A percentile compares a stretch with the other conserved stretches of the same genome.
These are phyloP conservation scores for Ophion ventricosus DNA, from an alignment of 2,888 invertebrate genomes.

Conservation along the genomic window DNA sequence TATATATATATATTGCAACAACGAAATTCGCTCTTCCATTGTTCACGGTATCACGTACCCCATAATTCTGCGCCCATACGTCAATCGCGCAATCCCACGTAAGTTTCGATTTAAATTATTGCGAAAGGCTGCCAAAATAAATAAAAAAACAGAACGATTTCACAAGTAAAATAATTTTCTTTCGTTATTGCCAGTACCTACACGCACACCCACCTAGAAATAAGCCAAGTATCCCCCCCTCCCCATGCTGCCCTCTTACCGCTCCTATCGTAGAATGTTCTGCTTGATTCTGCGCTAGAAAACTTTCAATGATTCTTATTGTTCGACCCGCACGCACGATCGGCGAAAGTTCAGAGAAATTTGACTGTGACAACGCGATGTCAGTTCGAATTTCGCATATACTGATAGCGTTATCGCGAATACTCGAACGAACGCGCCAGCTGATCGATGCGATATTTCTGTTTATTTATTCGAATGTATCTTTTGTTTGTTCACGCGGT, in stretches of 20 bases:
- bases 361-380: not conserved
- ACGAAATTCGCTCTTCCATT: not conserved
- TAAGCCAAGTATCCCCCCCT: too few species aligned
- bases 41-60: not conserved
- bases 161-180: not conserved
- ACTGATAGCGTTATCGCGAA: constrained; percentile 14
- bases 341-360: not conserved
- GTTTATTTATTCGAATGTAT: not conserved
- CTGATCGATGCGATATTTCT: constrained; percentile 27
- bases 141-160: not conserved
- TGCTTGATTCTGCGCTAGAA: not conserved
- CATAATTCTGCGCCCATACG: not conserved
- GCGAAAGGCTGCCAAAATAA: not conserved
- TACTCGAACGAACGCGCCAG: constrained; percentile 4
- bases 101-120: not conserved
- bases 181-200: not conserved
- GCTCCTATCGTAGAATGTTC: not conserved
- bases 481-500: constrained; percentile 9
- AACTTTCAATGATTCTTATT: not conserved
- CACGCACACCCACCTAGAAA: not conserved
- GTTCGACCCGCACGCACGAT: not conserved
- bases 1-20: not conserved
- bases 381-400: not conserved
- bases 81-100: not conserved
- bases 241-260: too few species aligned